Conservation (phyloP, 1,140 invertebrate species). For the Solenopsis invicta region DNA sequence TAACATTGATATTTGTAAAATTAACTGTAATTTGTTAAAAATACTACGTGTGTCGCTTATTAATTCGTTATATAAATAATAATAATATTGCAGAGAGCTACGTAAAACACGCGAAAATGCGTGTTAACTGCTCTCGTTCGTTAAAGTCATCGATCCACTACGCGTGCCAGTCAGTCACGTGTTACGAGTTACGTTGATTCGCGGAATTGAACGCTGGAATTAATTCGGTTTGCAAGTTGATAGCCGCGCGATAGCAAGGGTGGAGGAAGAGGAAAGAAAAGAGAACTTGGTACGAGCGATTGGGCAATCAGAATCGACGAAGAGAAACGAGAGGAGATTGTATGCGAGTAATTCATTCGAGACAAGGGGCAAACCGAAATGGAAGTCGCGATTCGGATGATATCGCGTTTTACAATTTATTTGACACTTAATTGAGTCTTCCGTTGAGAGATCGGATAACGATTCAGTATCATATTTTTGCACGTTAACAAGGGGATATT, state of each 20-base stretch:
- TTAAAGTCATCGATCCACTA: constrained; percentile 58
- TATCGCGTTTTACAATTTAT: constrained; percentile 66
- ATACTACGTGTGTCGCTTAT: background rate
- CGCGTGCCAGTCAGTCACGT: constrained; percentile 69
- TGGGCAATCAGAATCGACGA: constrained; percentile 52
- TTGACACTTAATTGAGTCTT: constrained; percentile 65
- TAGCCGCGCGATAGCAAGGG: constrained; percentile 25
- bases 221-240: constrained; percentile 71
- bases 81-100: background rate
- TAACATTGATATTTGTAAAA: background rate
- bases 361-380: constrained; percentile 6
- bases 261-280: background rate
- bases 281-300: constrained; percentile 57
- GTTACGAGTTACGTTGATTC: constrained; percentile 70
- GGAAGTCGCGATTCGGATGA: constrained; percentile 40
- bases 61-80: constrained; percentile 50
- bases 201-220: constrained; percentile 69
- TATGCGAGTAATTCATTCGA: constrained; percentile 36
- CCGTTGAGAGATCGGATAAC: background rate
- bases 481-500: background rate
- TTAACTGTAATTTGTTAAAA: background rate
- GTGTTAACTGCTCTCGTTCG: constrained; percentile 16
- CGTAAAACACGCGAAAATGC: constrained; percentile 38
- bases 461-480: background rate
- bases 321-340: constrained; percentile 61